These are phyloP conservation scores for Megatriorchis doriae DNA, from an alignment of 2,113 vertebrate species.

Conservation along the genomic window DNA sequence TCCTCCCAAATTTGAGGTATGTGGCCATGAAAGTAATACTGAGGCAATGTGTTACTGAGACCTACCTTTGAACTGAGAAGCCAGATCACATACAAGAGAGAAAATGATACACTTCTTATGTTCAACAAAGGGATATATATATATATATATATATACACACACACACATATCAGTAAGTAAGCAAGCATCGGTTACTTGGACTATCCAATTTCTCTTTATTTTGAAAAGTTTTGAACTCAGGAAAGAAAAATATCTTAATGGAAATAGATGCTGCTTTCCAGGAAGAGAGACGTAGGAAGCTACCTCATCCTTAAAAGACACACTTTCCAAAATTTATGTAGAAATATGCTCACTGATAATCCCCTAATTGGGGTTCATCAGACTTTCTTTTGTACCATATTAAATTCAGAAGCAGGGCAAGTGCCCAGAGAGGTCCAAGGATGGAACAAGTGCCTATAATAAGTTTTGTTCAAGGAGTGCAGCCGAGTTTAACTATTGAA, in stretches of 20 bases:
- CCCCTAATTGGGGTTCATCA: neutral
- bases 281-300: neutral
- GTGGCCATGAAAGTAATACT: neutral
- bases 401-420: neutral
- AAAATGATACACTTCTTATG: neutral
- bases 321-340: neutral
- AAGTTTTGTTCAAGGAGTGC: neutral
- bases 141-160: neutral
- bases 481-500: neutral
- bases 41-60: neutral
- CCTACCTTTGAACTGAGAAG: neutral
- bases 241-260: neutral
- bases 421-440: neutral
- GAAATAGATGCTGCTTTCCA: neutral
- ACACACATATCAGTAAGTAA: neutral
- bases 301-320: neutral
- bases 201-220: neutral
- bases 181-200: neutral
- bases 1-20: neutral
- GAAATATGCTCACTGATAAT: neutral
- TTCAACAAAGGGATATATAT: neutral
- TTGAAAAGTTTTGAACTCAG: neutral
- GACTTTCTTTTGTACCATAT: neutral
- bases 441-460: neutral
- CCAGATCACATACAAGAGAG: neutral